Evolutionary conservation across 2,113 vertebrate species (phyloP), one percentile per base, ranked within the genome.

Genomic region (Ancistrus triradiatus): DNA sequence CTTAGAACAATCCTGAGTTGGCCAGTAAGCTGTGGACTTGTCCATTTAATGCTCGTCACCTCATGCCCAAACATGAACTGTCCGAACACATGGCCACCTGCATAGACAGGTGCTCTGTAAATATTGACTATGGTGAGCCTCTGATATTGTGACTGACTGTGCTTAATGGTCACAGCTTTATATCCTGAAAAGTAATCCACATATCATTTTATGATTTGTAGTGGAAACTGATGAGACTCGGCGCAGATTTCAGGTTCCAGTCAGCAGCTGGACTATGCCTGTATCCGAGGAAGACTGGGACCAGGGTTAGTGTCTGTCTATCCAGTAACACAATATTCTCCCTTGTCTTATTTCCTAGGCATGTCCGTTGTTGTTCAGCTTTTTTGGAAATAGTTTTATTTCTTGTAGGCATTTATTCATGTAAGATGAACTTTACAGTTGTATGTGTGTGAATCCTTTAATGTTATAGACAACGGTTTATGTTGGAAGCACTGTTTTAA

Each of bases 11-110:
- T 63, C 85, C 78, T 0, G 74, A 80, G 58, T 73, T 87, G 19
- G 87, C 87, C 48, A 83, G 67, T 2, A 68, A 80, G 40, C 73
- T 91, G 4, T 84, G 79, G 68, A 84, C 81, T 0, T 94, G 91
- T 47, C 91, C 91, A 1, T 92, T 84, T 24, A 92, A 94, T 28
- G 91, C 91, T 42, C 80, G 85, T 7, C 92, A 93, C 70, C 74
- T 86, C 37, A 70, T 93, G 19, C 86, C 74, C 1, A 80, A 77
- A 3, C 59, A 81, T 3, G 82, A 86, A 59, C 76, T 93, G 50
- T 69, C 49, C 0, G 40, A 70, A 28, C 91, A 93, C 56, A 74
- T 77, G 2, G 68, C 77, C 24, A 87, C 61, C 57, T 93, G 89
- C 15, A 65, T 75, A 10, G 58, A 87, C 61, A 38, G 79, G 4